A percentile compares a stretch with the other conserved stretches of the same genome.
Evolutionary conservation across 2,113 vertebrate genomes (phyloP).

Genomic region (Tychaedon coryphoeus): DNA sequence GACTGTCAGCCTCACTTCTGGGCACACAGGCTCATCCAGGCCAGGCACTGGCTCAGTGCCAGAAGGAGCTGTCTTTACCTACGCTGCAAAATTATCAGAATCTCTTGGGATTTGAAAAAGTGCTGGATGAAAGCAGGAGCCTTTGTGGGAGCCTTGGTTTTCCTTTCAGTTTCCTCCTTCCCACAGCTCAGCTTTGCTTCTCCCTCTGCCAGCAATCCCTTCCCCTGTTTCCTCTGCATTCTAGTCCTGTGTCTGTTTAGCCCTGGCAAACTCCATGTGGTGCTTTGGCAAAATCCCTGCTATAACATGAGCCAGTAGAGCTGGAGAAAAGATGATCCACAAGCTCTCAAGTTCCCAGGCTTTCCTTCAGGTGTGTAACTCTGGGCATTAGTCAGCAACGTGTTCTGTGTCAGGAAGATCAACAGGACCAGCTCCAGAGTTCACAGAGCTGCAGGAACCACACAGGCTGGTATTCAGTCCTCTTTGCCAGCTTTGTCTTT

Average conservation of each 20-base stretch:
- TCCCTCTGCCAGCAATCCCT: neutral
- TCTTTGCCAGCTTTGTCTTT: neutral
- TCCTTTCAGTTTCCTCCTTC: neutral
- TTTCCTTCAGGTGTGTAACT: neutral
- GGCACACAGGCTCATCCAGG: neutral
- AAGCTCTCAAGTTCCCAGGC: neutral
- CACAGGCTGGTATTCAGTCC: neutral
- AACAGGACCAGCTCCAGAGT: neutral
- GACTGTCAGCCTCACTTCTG: neutral
- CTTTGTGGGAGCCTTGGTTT: neutral
- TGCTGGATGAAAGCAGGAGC: neutral
- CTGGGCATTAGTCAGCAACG: neutral
- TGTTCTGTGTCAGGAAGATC: neutral
- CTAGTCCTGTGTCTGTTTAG: neutral
- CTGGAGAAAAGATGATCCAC: neutral
- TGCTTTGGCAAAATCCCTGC: neutral
- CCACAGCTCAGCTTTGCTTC: neutral
- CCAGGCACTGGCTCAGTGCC: fast-evolving
- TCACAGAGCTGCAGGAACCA: neutral
- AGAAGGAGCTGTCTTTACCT: neutral
- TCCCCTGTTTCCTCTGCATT: neutral
- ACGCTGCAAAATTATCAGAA: neutral
- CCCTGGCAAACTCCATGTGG: neutral
- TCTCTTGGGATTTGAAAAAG: neutral
- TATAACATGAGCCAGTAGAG: neutral